Percentiles rank a stretch among this genome's conserved stretches.
Evolutionary conservation across 1,140 invertebrate species (phyloP).

Genomic region (Musca vetustissima): DNA sequence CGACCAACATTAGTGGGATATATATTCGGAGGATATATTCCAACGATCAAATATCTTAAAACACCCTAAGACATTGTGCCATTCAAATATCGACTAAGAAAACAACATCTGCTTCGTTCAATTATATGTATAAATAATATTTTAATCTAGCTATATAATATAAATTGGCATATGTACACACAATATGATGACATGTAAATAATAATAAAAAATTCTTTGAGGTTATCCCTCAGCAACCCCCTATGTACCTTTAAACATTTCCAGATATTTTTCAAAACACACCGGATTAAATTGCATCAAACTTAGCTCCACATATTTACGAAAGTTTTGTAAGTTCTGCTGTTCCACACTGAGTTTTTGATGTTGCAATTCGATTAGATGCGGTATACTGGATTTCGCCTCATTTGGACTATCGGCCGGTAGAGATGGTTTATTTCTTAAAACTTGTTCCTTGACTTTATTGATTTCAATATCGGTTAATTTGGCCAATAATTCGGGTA

Average conservation of each 20-base stretch:
- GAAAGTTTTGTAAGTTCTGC: slow-evolving; percentile 31
- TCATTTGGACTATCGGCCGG: background rate
- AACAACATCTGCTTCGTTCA: too few relatives aligned
- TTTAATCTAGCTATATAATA: too few relatives aligned
- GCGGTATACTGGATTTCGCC: background rate
- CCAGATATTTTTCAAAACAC: slow-evolving; percentile 35
- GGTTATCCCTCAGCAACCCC: too few relatives aligned
- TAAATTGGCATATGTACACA: too few relatives aligned
- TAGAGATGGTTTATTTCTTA: background rate
- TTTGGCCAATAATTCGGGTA: slow-evolving; percentile 17
- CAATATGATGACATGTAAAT: too few relatives aligned
- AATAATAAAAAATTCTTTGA: too few relatives aligned
- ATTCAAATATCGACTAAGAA: too few relatives aligned
- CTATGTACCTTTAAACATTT: slow-evolving; percentile 4
- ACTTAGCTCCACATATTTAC: slow-evolving; percentile 34
- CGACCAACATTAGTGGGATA: too few relatives aligned
- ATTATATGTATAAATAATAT: too few relatives aligned
- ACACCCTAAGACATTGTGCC: too few relatives aligned
- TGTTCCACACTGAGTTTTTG: slow-evolving; percentile 15
- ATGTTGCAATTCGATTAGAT: slow-evolving; percentile 8
- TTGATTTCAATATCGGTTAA: slow-evolving; percentile 19
- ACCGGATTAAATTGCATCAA: slow-evolving; percentile 33
- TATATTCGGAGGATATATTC: too few relatives aligned
- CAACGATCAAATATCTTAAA: too few relatives aligned
- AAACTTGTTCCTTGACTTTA: slow-evolving; percentile 4